A percentile compares a stretch with the other conserved stretches of the same genome.
Conservation (phyloP, 2,888 invertebrate genomes). For the Hetaerina titia region DNA sequence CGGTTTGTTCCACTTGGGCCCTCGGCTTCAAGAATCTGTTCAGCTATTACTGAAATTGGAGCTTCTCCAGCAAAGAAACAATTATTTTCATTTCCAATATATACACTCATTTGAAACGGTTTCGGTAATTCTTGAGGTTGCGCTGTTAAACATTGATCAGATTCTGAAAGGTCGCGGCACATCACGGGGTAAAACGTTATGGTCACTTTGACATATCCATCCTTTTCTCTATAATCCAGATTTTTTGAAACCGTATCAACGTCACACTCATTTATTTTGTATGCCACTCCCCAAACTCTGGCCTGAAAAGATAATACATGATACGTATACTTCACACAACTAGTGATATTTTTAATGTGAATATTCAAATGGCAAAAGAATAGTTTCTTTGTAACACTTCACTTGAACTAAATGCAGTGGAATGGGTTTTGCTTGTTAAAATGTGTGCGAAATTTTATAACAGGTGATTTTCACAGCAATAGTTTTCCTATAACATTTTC, state of each 20-base stretch:
- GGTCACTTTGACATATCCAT: conserved; percentile 89
- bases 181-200: conserved; percentile 85
- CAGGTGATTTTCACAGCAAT: too few relatives aligned
- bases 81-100: conserved; percentile 90
- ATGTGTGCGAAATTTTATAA: too few relatives aligned
- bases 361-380: too few relatives aligned
- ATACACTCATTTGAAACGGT: conserved; percentile 86
- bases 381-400: too few relatives aligned
- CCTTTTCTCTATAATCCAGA: conserved; percentile 94
- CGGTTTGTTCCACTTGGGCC: conserved; percentile 95
- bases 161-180: conserved; percentile 70
- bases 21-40: conserved; percentile 84
- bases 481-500: too few relatives aligned
- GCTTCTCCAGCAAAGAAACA: conserved; percentile 89
- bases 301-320: conserved; percentile 75
- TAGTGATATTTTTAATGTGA: too few relatives aligned
- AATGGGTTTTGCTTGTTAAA: too few relatives aligned
- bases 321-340: too few relatives aligned
- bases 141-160: conserved; percentile 69
- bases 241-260: conserved; percentile 86
- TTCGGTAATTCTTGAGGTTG: conserved; percentile 73
- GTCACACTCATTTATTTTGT: conserved; percentile 87
- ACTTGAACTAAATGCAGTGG: too few relatives aligned
- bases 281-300: conserved; percentile 94
- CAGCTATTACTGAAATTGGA: conserved; percentile 87